These are phyloP conservation scores for Calliscelio sp. DNA, from an alignment of 2,888 invertebrate species.

Conservation along the genomic window DNA sequence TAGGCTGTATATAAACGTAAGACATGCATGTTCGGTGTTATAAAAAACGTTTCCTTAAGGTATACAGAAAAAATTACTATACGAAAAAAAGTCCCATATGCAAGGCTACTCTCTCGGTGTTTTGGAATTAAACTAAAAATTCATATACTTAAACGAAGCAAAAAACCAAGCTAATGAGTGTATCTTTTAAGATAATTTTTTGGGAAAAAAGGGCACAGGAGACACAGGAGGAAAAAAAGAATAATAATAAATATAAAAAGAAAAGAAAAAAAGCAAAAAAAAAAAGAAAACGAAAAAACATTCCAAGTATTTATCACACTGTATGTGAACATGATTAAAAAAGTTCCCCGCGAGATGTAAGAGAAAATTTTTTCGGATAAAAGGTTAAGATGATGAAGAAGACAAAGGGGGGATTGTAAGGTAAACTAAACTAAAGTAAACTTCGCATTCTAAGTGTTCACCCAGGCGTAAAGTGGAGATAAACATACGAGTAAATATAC, in stretches of 20 bases:
- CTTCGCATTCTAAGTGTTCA: conserved; percentile 82
- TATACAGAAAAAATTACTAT: conserved; percentile 78
- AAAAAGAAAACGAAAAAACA: conserved; percentile 72
- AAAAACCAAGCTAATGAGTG: conserved; percentile 82
- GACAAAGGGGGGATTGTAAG: conserved; percentile 12
- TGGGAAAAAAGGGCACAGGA: conserved; percentile 68
- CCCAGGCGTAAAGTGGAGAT: conserved; percentile 78
- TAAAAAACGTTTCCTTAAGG: conserved; percentile 81
- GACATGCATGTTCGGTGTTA: conserved; percentile 86
- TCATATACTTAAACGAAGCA: conserved; percentile 83
- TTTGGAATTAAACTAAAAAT: conserved; percentile 84
- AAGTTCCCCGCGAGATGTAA: conserved; percentile 73
- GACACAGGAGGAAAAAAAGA: conserved; percentile 31
- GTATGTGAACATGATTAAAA: conserved; percentile 84
- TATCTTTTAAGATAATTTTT: conserved; percentile 83
- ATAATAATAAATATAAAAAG: too few species aligned
- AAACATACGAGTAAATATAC: conserved; percentile 72
- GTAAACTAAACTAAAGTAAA: conserved; percentile 70
- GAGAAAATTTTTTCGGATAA: too few species aligned
- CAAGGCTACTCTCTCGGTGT: conserved; percentile 85
- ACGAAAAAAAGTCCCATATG: conserved; percentile 77
- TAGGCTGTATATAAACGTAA: conserved; percentile 86
- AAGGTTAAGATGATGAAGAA: neutral
- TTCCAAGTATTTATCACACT: conserved; percentile 81
- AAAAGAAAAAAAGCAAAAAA: conserved; percentile 50